Conservation (phyloP, 2,888 invertebrate species). For the Leptinotarsa rubiginosa region DNA sequence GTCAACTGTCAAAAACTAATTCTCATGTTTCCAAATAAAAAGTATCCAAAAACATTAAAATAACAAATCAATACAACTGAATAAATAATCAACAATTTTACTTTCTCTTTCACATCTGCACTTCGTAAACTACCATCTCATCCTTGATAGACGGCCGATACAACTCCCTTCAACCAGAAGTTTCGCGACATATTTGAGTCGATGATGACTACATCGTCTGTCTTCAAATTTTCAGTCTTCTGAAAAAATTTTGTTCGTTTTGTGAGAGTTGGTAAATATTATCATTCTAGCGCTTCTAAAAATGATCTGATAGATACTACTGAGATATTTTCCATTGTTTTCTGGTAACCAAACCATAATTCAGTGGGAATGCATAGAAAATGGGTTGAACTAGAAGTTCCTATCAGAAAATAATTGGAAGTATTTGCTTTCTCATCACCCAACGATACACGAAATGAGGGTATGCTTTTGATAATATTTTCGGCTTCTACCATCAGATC, state of each 20-base stretch:
- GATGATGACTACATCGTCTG: neutral
- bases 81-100: too few relatives aligned
- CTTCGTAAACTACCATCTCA: neutral
- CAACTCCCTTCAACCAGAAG: constrained; percentile 3
- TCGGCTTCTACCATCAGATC: constrained; percentile 5
- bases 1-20: too few relatives aligned
- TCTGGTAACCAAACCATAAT: neutral
- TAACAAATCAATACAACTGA: too few relatives aligned
- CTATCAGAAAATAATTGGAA: neutral
- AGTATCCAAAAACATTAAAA: too few relatives aligned
- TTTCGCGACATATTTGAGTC: neutral
- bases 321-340: constrained; percentile 3
- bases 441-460: neutral
- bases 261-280: neutral
- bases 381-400: neutral
- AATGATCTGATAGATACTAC: neutral
- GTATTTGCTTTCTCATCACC: neutral
- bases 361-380: neutral
- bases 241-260: neutral
- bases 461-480: neutral
- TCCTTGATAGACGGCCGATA: neutral
- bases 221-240: neutral
- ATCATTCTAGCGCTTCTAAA: neutral
- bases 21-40: too few relatives aligned
- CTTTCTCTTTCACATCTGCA: neutral